Base-by-base conservation (phyloP, 2,113 vertebrate species). In the Peucedramus taeniatus region DNA sequence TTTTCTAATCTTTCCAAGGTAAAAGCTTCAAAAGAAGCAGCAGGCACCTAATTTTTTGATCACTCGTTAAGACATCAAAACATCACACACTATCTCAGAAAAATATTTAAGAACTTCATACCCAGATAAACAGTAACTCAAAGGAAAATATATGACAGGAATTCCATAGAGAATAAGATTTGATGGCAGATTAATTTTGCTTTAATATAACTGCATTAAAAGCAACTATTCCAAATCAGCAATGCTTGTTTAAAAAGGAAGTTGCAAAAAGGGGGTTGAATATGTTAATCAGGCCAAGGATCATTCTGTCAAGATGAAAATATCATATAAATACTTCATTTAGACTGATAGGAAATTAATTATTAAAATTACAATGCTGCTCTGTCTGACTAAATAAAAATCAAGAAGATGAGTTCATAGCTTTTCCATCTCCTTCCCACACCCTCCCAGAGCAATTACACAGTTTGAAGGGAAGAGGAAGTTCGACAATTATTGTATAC, bases 341-440 rank as follows among this genome's bases (percentile, higher is more conserved):
- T 89, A 49, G 50, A 65, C 16, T 65, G 65, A 66, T 78, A 84
- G 44, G 10, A 88, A 89, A 85, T 70, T 88, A 71, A 87, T 93
- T 79, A 89, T 39, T 35, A 85, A 83, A 68, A 65, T 76, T 59
- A 76, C 54, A 89, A 45, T 20, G 7, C 53, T 31, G 27, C 28
- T 74, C 59, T 40, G 16, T 27, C 70, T 89, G 44, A 47, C n/a
- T 85, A 76, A 74, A 87, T 31, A 64, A 78, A 96, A 94, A 79
- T 27, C 50, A 69, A 63, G 59, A 87, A 44, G 63, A 79, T 21
- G 39, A 50, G 68, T 91, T 96, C 57, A 61, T 70, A 78, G 49
- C 53, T 95, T 91, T 84, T 85, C 90, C 94, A 86, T 50, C 63
- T 93, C 47, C 85, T 83, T 93, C 51, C 80, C 79, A 94, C 79